Evolutionary conservation across 2,113 vertebrate species (phyloP), one percentile per base, ranked within the genome.

Genomic region (Dunckerocampus dactyliophorus): DNA sequence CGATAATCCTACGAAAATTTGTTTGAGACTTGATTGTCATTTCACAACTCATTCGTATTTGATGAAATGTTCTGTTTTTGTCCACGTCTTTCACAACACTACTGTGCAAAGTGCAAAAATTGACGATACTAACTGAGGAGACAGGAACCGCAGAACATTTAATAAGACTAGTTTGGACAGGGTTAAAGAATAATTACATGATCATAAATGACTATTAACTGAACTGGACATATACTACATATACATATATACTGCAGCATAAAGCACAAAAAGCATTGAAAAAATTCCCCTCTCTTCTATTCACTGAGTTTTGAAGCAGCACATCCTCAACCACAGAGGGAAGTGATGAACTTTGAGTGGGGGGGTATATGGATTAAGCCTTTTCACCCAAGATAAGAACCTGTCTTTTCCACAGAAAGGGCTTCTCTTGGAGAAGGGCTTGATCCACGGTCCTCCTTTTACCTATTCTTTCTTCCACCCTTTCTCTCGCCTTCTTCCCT

Each of bases 321-420:
- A 51, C 39, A 45, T 59, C n/a, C 57, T 59, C 62, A 31, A 22
- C 64, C 12, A 43, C 12, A 14, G 56, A 67, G 70, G 72, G 71
- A 67, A 60, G 63, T 59, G 65, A 63, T 59, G 71, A 73, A 80
- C 45, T 66, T 45, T 24, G 49, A 66, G 60, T 60, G 61, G 59
- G 69, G 75, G 67, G 68, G 58, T 16, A 70, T 63, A 71, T 70
- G 85, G 84, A 88, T 90, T 90, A 89, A 86, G 80, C 84, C 74
- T 80, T 87, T 87, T 90, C 77, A 88, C 81, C 75, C 68, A 85
- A 59, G 48, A 85, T 85, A 84, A 81, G 81, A 84, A 87, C 79
- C 82, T 87, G 79, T 71, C 89, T 90, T 56, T 75, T 17, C 67
- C 68, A 71, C 63, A 75, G 68, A 84, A 59, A 64, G 58, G 66